Conservation (phyloP, 2,888 invertebrate species). For the Junonia oenone region DNA sequence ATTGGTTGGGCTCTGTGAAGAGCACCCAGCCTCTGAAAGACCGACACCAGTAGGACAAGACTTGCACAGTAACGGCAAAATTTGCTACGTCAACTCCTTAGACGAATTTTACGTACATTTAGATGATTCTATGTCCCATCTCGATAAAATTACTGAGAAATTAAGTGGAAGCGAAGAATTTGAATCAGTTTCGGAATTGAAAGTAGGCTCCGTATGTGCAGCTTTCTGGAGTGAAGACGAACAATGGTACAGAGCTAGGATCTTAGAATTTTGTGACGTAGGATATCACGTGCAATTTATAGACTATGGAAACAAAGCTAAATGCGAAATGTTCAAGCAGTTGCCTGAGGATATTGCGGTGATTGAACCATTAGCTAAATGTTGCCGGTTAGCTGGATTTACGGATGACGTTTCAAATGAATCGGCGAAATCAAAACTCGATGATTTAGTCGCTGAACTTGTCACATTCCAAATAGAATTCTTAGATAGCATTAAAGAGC, state of each 20-base stretch:
- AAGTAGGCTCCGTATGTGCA: conserved; percentile 81
- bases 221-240: conserved; percentile 83
- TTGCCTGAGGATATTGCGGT: conserved; percentile 80
- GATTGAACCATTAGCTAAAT: conserved; percentile 81
- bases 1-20: conserved; percentile 75
- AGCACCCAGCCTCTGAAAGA: conserved; percentile 51
- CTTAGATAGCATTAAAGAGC: conserved; percentile 78
- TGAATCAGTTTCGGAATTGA: conserved; percentile 67
- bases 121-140: conserved; percentile 72
- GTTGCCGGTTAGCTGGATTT: conserved; percentile 78
- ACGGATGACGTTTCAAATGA: conserved; percentile 68
- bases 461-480: conserved; percentile 80
- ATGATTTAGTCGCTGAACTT: conserved; percentile 51
- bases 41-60: conserved; percentile 67
- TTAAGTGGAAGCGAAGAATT: conserved; percentile 75
- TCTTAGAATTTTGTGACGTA: conserved; percentile 78
- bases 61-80: conserved; percentile 76
- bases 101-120: conserved; percentile 87
- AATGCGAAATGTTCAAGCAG: conserved; percentile 78
- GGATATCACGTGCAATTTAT: conserved; percentile 82
- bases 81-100: conserved; percentile 83
- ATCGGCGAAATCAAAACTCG: conserved; percentile 51
- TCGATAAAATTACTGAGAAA: conserved; percentile 81
- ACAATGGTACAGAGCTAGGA: conserved; percentile 83
- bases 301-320: conserved; percentile 85